phyloP scores from a whole-genome alignment of 2,797 vertebrate species.

The Babyrousa celebensis region DNA sequence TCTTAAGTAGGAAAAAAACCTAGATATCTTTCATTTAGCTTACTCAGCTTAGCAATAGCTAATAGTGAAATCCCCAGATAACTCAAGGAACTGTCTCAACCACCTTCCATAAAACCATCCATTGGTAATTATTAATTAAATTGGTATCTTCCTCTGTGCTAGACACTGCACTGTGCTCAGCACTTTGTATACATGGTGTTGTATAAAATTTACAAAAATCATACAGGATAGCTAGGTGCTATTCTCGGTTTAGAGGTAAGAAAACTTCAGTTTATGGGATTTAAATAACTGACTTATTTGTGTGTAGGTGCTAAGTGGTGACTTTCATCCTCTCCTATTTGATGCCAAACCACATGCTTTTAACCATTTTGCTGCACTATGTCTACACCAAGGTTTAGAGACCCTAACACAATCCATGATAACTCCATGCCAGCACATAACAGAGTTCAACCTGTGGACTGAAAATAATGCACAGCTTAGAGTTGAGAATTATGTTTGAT shows the following conservation, averaged over 20 bases:
- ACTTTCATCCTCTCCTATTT: not conserved
- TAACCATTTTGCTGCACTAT: not conserved
- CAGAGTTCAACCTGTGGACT: not conserved
- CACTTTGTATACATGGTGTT: not conserved
- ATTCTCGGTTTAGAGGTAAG: not conserved
- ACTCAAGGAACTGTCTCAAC: not conserved
- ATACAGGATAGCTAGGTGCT: not conserved
- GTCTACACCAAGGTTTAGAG: not conserved
- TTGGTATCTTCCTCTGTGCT: not conserved
- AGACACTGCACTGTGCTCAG: not conserved
- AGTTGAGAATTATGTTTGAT: not conserved
- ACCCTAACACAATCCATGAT: not conserved
- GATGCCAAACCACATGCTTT: not conserved
- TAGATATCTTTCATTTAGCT: not conserved
- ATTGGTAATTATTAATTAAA: not conserved
- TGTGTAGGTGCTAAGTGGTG: not conserved
- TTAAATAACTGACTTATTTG: not conserved
- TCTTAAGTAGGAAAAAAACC: not conserved
- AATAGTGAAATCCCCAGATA: constrained; percentile 4
- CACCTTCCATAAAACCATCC: not conserved
- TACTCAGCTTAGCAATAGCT: not conserved
- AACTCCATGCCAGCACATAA: not conserved
- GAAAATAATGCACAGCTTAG: not conserved
- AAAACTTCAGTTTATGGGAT: not conserved
- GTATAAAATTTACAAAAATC: constrained; percentile 9